Evolutionary conservation across 2,113 vertebrate species (phyloP), one percentile per base, ranked within the genome.

Genomic region (Mobula birostris): DNA sequence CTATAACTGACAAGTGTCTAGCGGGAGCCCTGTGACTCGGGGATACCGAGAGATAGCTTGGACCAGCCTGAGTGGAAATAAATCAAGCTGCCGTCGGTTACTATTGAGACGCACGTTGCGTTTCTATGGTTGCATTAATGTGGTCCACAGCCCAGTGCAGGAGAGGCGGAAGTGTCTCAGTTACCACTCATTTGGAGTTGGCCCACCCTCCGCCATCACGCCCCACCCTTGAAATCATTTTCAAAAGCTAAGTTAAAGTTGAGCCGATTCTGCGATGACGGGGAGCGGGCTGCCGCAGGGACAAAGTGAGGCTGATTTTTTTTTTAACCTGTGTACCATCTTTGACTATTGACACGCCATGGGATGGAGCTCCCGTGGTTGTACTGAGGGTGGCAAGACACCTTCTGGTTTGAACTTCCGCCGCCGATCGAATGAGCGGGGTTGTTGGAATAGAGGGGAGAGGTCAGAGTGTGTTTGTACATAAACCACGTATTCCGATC

Each of bases 81-180:
- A 76, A 94, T 94, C 82, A 94, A 70, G 95, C 87, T 94, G 94
- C 94, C 94, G 94, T 91, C n/a, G 95, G 95, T 95, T 95, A 95
- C 95, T 94, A 95, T 48, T 72, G 96, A 95, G 94, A 83, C 94
- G 95, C 95, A 90, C 95, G 95, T 85, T 32, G 95, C 94, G 95
- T 96, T 96, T 95, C 97, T 95, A 95, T 95, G 95, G 96, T 94
- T 94, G 95, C 95, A 15, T 94, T 68, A 19, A 63, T 56, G 5
- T 1, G 56, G 82, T 56, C 78, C 70, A 94, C 94, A 40, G 36
- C 92, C 7, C 21, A 72, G 94, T 21, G 48, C n/a, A 29, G 48
- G 7, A 94, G 36, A 9, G 40, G 19, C 58, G 56, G 36, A 58
- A 56, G 40, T 79, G 56, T 15, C 17, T 63, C 9, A 7, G 40